A percentile compares a stretch with the other conserved stretches of the same genome.
phyloP scores from a whole-genome alignment of 2,797 vertebrate genomes.

The Phataginus tetradactyla region DNA sequence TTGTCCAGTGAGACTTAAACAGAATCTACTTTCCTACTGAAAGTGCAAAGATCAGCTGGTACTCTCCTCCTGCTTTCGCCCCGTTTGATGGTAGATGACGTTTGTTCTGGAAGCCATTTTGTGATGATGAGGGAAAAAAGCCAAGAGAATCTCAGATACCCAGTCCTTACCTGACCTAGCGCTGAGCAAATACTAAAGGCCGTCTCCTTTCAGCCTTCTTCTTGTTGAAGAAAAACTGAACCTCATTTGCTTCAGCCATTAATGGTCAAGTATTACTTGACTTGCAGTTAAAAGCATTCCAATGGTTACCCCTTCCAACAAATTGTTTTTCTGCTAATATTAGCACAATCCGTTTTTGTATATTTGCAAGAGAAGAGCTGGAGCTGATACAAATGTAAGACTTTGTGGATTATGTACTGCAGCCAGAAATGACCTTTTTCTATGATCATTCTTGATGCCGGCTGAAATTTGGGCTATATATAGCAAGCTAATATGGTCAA shows the following conservation, averaged over 20 bases:
- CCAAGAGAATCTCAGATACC: neutral
- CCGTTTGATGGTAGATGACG: neutral
- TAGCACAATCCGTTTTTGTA: neutral
- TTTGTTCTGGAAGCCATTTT: neutral
- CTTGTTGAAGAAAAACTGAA: conserved; percentile 12
- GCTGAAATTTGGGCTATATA: neutral
- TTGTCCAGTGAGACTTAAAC: neutral
- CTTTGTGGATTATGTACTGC: neutral
- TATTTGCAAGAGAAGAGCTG: conserved; percentile 33
- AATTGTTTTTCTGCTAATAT: neutral
- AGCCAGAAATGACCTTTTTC: neutral
- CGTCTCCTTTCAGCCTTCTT: neutral
- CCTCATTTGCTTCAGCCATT: neutral
- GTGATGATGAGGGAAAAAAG: neutral
- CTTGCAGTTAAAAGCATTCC: neutral
- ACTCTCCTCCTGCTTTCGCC: neutral
- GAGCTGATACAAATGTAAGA: neutral
- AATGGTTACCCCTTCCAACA: neutral
- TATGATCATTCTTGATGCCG: neutral
- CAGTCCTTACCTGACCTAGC: neutral
- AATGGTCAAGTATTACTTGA: neutral
- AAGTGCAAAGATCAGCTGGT: neutral
- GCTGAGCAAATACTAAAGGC: neutral
- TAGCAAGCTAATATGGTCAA: neutral
- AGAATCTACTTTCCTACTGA: neutral